Base-by-base conservation (phyloP, 2,797 vertebrate species). In the Neomorphus geoffroyi region DNA sequence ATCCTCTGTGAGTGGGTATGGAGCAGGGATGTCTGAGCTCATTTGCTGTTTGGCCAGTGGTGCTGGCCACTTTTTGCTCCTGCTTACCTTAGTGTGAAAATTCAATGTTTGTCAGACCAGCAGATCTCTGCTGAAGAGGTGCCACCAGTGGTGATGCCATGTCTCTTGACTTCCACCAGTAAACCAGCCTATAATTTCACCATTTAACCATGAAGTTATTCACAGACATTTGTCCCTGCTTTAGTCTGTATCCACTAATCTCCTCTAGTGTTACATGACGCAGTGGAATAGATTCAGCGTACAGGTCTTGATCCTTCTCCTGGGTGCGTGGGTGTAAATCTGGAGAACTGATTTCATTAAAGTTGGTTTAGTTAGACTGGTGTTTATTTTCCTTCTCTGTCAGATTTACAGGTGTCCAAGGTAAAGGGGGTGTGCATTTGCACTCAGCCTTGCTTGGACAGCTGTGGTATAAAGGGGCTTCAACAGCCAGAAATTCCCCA, bases 221-320 rank as follows among this genome's bases (percentile, higher is more conserved):
- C 32, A 26, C 41, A 56, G 48, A 18, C 14, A 35, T 85, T 70
- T 73, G 18, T 73, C 56, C 35, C 35, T 71, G 21, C 1, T 85
- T 86, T 67, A 70, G 12, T 48, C 22, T 0, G 0, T n/a, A 19
- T 57, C 62, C 1, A 1, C 74, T 69, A 11, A 53, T 83, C 39
- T 75, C 60, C 28, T 56, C 9, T 27, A 56, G 37, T 13, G 19
- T 43, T 62, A 72, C 43, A 18, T 27, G 56, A 41, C 28, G 19
- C 5, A 19, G 22, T 53, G 21, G 84, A 93, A 78, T 23, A 53
- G 22, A 78, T 27, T 33, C 11, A 67, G 18, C 2, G 1, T 23
- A 4, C 32, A 66, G 21, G n/a, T 70, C 58, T 74, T 74, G 57
- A 65, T 69, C 87, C 58, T 61, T 72, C 9, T 79, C 14, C 56